These are phyloP conservation scores for Rhamnusium bicolor DNA, from an alignment of 2,888 invertebrate genomes.

Conservation along the genomic window DNA sequence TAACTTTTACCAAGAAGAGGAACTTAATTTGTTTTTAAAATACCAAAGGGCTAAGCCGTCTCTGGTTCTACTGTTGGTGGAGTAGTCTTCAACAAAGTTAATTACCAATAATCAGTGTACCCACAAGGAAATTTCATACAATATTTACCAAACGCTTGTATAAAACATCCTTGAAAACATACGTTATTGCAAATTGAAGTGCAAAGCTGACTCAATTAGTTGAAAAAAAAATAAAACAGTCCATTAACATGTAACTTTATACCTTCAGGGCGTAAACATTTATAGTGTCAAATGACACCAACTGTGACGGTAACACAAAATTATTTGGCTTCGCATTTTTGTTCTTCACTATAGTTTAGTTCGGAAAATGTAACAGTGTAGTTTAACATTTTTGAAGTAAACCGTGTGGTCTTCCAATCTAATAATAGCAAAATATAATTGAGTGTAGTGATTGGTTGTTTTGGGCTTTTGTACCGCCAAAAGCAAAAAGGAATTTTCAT, in stretches of 20 bases:
- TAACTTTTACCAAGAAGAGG: no score
- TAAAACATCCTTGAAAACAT: background rate
- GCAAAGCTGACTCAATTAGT: background rate
- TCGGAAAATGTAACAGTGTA: background rate
- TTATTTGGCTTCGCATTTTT: constrained; percentile 1
- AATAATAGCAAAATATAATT: background rate
- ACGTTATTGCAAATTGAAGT: background rate
- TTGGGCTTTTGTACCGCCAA: background rate
- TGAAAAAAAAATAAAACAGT: background rate
- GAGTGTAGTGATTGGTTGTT: background rate
- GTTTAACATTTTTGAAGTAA: background rate
- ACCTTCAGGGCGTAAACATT: background rate
- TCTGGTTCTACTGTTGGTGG: no score
- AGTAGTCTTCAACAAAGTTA: no score
- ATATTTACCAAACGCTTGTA: no score
- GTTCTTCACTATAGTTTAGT: background rate
- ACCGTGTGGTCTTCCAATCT: background rate
- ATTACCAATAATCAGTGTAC: no score
- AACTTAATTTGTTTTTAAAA: no score
- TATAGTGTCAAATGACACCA: background rate
- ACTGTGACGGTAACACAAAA: background rate
- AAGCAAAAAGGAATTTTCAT: background rate
- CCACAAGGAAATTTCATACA: no score
- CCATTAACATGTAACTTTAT: constrained; percentile 15
- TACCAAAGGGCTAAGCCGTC: no score